phyloP scores from a whole-genome alignment of 1,140 invertebrate genomes.

The Drosophila triauraria region DNA sequence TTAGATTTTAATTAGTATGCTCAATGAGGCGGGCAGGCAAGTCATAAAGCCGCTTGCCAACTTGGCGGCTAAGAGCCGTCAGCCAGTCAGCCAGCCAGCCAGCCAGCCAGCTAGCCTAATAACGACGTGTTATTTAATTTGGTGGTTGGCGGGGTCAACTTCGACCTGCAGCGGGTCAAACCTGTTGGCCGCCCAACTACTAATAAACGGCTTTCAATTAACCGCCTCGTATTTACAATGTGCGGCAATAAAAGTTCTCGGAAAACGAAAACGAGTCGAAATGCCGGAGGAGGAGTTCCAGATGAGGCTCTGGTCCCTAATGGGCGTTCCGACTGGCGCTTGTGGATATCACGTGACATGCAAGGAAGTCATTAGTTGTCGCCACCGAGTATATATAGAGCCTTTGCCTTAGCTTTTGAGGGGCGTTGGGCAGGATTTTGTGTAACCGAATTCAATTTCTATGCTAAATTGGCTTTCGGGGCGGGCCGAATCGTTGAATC shows the following conservation, averaged over 20 bases:
- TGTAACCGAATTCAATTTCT: conserved; percentile 79
- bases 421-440: conserved; percentile 47
- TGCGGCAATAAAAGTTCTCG: conserved; percentile 84
- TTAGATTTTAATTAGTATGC: conserved; percentile 80
- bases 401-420: conserved; percentile 40
- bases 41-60: conserved; percentile 64
- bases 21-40: conserved; percentile 52
- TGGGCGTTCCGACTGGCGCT: conserved; percentile 66
- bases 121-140: conserved; percentile 80
- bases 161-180: conserved; percentile 41
- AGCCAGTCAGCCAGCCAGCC: not conserved
- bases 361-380: conserved; percentile 84
- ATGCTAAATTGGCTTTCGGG: conserved; percentile 70
- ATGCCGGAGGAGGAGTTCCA: conserved; percentile 19
- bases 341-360: conserved; percentile 83
- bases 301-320: conserved; percentile 44
- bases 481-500: conserved; percentile 32
- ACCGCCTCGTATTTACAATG: conserved; percentile 84
- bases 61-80: conserved; percentile 41
- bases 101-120: conserved; percentile 55
- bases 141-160: conserved; percentile 24
- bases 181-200: conserved; percentile 67
- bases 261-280: conserved; percentile 44
- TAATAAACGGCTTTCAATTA: conserved; percentile 85
- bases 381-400: not conserved